phyloP scores from a whole-genome alignment of 2,888 invertebrate species.

The Stratiomys singularior region DNA sequence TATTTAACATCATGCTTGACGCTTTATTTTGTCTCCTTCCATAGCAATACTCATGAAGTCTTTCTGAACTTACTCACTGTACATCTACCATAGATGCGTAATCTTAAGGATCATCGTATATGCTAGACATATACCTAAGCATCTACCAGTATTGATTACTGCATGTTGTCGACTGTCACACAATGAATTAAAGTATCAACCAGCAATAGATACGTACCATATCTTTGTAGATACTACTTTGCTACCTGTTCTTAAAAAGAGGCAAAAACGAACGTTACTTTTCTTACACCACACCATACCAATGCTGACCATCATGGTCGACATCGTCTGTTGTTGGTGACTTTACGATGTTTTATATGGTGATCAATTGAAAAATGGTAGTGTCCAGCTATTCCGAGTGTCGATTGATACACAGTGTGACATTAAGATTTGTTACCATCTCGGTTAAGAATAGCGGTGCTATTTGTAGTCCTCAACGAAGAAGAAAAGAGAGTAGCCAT shows the following conservation, averaged over 20 bases:
- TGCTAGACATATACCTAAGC: not conserved
- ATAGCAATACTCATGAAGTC: too few relatives aligned
- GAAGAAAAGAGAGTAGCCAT: not conserved
- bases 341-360: constrained; percentile 33
- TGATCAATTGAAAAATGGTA: constrained; percentile 42
- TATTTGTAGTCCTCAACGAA: constrained; percentile 18
- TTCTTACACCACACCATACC: constrained; percentile 11
- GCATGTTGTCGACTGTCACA: constrained; percentile 28
- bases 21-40: too few relatives aligned
- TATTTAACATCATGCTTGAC: too few relatives aligned
- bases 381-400: constrained; percentile 31
- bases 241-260: constrained; percentile 12
- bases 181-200: constrained; percentile 21
- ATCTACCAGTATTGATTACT: not conserved
- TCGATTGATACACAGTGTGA: constrained; percentile 42
- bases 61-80: too few relatives aligned
- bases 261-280: constrained; percentile 20
- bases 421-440: constrained; percentile 32
- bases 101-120: not conserved
- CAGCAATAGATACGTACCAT: not conserved
- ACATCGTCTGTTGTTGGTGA: too few relatives aligned
- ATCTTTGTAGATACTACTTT: not conserved
- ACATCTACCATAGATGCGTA: too few relatives aligned
- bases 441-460: constrained; percentile 21
- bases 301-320: too few relatives aligned